phyloP scores from a whole-genome alignment of 2,113 vertebrate species.

The Scolopax mira region DNA sequence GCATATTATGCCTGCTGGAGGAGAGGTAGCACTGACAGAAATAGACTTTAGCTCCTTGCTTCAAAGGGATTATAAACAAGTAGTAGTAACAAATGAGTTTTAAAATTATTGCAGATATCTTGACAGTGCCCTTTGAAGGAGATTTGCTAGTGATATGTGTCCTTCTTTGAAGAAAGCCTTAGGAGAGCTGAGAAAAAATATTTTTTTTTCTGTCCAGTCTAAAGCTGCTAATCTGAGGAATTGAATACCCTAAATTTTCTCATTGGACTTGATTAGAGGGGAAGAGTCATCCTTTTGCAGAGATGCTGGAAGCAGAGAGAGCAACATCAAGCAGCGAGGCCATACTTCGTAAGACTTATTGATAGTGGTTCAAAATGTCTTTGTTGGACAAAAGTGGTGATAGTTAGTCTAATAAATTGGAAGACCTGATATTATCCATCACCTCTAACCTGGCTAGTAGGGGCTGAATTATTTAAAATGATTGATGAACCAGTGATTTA shows the following conservation, averaged over 20 bases:
- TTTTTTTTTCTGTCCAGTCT: not conserved
- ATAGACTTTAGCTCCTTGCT: not conserved
- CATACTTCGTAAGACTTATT: not conserved
- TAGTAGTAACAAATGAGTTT: slow-evolving; percentile 25
- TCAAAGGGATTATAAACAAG: not conserved
- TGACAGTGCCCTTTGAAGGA: not conserved
- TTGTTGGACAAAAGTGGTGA: not conserved
- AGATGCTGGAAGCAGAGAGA: not conserved
- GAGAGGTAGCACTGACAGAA: not conserved
- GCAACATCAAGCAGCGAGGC: not conserved
- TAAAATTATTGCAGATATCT: slow-evolving; percentile 23
- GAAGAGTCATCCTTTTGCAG: not conserved
- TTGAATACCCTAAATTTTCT: not conserved
- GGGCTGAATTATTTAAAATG: not conserved
- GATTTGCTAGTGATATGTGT: slow-evolving; percentile 10
- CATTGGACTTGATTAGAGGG: not conserved
- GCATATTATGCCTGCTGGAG: not conserved
- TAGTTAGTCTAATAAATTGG: not conserved
- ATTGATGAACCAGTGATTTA: not conserved
- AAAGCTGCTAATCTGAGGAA: not conserved
- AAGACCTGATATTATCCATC: not conserved
- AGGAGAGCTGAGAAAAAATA: not conserved
- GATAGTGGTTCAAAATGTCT: not conserved
- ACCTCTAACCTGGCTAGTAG: not conserved
- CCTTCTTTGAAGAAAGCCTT: not conserved